Conservation (phyloP, 2,113 vertebrate genomes). For the Ctenomys sociabilis region DNA sequence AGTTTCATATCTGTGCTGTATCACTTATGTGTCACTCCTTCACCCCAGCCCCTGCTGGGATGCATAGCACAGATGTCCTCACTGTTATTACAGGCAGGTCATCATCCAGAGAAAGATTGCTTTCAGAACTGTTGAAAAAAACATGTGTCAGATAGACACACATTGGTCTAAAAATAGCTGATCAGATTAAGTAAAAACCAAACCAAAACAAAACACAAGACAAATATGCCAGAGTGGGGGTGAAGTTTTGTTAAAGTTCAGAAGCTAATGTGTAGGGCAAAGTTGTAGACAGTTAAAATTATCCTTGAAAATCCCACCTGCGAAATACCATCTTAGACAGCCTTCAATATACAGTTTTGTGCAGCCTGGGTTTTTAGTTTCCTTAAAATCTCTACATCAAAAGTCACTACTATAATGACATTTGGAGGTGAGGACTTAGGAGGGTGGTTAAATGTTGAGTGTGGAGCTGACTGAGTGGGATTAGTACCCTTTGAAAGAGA, state of each 20-base stretch:
- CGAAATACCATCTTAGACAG: neutral
- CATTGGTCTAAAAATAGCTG: neutral
- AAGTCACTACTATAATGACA: too few relatives aligned
- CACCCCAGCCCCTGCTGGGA: neutral
- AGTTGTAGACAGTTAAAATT: neutral
- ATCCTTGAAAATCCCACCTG: neutral
- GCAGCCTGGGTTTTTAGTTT: neutral
- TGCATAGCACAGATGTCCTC: neutral
- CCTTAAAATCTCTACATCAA: neutral
- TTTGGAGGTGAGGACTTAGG: neutral
- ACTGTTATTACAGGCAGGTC: neutral
- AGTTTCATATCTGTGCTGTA: too few relatives aligned
- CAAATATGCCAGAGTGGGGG: neutral
- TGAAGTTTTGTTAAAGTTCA: neutral
- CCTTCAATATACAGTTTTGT: neutral
- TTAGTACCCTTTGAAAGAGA: neutral
- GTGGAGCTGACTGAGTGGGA: too few relatives aligned
- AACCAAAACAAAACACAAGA: neutral
- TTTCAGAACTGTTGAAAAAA: neutral
- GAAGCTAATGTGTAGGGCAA: neutral
- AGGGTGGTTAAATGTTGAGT: neutral
- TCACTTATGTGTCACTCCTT: fast-evolving
- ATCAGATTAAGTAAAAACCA: neutral
- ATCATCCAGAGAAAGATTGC: neutral
- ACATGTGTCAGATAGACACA: neutral